These are phyloP conservation scores for Athalia rosae DNA, from an alignment of 2,888 invertebrate genomes.

Conservation along the genomic window DNA sequence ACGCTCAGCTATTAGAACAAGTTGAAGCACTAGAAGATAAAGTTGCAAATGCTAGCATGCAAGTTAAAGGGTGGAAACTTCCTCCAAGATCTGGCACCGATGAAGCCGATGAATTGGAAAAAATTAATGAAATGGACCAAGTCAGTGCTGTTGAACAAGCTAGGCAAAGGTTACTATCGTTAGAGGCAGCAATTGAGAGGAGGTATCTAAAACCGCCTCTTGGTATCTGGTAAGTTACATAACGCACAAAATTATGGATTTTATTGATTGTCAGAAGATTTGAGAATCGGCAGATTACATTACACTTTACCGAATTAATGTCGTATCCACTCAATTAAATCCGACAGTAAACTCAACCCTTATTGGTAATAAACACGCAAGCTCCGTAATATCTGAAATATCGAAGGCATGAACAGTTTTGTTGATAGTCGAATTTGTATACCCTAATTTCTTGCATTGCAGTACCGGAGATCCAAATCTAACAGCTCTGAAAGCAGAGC, in stretches of 20 bases:
- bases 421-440: neutral
- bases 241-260: neutral
- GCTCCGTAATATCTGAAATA: too few species aligned
- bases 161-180: conserved; percentile 83
- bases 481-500: conserved; percentile 76
- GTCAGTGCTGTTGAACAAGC: conserved; percentile 78
- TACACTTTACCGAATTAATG: too few species aligned
- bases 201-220: conserved; percentile 95
- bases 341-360: too few species aligned
- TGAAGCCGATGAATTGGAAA: conserved; percentile 75
- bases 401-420: too few species aligned
- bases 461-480: conserved; percentile 80
- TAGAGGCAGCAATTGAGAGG: conserved; percentile 94
- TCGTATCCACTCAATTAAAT: too few species aligned
- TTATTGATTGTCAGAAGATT: neutral
- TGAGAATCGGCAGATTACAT: too few species aligned
- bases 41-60: conserved; percentile 91
- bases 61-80: conserved; percentile 91
- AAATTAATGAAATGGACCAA: conserved; percentile 70
- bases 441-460: conserved; percentile 50
- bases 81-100: conserved; percentile 79
- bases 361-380: too few species aligned
- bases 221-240: conserved; percentile 77
- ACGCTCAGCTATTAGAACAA: conserved; percentile 86
- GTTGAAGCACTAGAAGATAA: conserved; percentile 93